Percentiles rank a stretch among this genome's conserved stretches.
Conservation (phyloP, 2,113 vertebrate genomes). For the Podilymbus podiceps region DNA sequence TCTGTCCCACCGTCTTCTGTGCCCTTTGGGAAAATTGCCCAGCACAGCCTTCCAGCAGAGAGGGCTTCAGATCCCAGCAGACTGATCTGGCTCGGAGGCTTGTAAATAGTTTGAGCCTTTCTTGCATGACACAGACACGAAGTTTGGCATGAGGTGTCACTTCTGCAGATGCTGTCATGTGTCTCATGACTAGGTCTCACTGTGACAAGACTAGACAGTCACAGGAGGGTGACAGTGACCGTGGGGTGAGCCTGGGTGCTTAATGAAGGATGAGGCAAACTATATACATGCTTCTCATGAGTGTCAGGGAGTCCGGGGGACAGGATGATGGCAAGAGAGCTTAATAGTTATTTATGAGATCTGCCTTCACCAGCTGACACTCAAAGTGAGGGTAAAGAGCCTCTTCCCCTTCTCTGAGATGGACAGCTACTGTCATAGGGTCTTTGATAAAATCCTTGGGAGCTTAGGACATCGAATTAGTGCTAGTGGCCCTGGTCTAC, state of each 20-base stretch:
- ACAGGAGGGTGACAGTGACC: not conserved
- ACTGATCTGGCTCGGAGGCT: not conserved
- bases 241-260: not conserved
- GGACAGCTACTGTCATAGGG: not conserved
- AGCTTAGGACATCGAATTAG: not conserved
- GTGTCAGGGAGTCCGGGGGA: not conserved
- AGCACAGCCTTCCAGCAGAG: not conserved
- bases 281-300: not conserved
- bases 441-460: not conserved
- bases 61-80: not conserved
- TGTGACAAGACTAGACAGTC: slow-evolving; percentile 10
- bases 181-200: not conserved
- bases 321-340: not conserved
- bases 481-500: not conserved
- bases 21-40: not conserved
- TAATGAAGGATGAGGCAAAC: not conserved
- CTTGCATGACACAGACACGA: not conserved
- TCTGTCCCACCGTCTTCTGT: not conserved
- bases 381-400: not conserved
- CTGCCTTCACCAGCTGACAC: not conserved
- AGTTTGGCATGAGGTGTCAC: not conserved
- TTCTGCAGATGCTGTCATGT: slow-evolving; percentile 19
- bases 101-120: not conserved
- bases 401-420: not conserved
- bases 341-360: not conserved